phyloP scores from a whole-genome alignment of 2,113 vertebrate genomes.

The Neomonachus schauinslandi region DNA sequence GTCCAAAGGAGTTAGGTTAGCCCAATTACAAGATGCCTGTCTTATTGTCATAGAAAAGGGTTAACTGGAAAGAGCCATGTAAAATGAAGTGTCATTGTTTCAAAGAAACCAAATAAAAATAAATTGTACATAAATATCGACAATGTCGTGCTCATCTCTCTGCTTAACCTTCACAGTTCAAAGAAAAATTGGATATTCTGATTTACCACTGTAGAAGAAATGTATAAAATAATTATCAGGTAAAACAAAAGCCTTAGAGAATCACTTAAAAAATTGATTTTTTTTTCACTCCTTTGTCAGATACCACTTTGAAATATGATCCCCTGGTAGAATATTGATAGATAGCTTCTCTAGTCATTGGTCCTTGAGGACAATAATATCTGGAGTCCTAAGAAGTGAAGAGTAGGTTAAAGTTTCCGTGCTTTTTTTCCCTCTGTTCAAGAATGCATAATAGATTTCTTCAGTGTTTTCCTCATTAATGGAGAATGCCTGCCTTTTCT shows the following conservation, averaged over 20 bases:
- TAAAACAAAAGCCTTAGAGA: neutral
- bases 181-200: slow-evolving; percentile 54
- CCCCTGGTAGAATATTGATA: neutral
- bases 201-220: neutral
- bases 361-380: neutral
- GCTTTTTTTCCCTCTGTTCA: neutral
- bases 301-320: slow-evolving; percentile 27
- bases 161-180: neutral
- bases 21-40: slow-evolving; percentile 1
- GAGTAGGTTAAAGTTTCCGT: neutral
- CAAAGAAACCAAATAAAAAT: slow-evolving; percentile 64
- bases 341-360: neutral
- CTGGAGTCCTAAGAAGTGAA: neutral
- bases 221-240: slow-evolving; percentile 19
- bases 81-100: slow-evolving; percentile 24
- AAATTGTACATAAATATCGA: neutral
- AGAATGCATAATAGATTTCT: neutral
- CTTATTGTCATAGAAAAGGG: slow-evolving; percentile 37
- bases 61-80: slow-evolving; percentile 29
- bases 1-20: slow-evolving; percentile 5
- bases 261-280: slow-evolving; percentile 15
- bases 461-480: neutral
- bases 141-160: neutral
- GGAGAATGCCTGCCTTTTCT: neutral
- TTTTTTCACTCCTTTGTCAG: neutral